phyloP scores from a whole-genome alignment of 2,113 vertebrate genomes.

The Clarias batrachus region DNA sequence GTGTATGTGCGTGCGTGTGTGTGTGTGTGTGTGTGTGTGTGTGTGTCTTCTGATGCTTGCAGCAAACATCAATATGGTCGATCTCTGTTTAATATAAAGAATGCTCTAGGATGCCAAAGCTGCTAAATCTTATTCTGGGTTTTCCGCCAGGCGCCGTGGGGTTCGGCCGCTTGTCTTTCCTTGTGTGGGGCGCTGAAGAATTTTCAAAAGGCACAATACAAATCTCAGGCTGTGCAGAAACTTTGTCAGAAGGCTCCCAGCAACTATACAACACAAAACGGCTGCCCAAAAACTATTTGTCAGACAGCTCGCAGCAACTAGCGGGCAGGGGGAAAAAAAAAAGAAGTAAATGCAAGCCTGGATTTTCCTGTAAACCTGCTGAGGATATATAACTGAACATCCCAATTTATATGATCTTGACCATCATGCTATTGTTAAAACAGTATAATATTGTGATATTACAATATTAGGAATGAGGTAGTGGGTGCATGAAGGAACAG shows the following conservation, averaged over 20 bases:
- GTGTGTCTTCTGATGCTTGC: not conserved
- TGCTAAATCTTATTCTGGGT: constrained; percentile 19
- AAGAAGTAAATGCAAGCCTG: not conserved
- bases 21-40: not conserved
- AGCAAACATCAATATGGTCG: constrained; percentile 36
- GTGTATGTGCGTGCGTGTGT: not conserved
- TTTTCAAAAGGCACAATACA: constrained; percentile 24
- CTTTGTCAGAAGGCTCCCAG: constrained; percentile 28
- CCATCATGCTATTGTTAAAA: not conserved
- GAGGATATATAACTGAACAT: not conserved
- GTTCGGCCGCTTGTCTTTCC: constrained; percentile 27
- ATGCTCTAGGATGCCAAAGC: constrained; percentile 33
- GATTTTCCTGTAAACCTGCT: not conserved
- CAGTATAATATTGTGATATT: not conserved
- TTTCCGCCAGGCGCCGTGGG: not conserved
- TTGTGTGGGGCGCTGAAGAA: not conserved
- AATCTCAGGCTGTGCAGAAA: constrained; percentile 16
- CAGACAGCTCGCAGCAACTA: not conserved
- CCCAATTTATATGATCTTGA: not conserved
- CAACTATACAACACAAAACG: constrained; percentile 20
- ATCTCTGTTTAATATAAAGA: constrained; percentile 44
- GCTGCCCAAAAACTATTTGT: constrained; percentile 14
- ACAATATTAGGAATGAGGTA: not conserved
- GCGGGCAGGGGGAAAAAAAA: not conserved
- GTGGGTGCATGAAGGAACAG: not conserved